phyloP scores from a whole-genome alignment of 1,140 invertebrate species.

The Conus ventricosus region DNA sequence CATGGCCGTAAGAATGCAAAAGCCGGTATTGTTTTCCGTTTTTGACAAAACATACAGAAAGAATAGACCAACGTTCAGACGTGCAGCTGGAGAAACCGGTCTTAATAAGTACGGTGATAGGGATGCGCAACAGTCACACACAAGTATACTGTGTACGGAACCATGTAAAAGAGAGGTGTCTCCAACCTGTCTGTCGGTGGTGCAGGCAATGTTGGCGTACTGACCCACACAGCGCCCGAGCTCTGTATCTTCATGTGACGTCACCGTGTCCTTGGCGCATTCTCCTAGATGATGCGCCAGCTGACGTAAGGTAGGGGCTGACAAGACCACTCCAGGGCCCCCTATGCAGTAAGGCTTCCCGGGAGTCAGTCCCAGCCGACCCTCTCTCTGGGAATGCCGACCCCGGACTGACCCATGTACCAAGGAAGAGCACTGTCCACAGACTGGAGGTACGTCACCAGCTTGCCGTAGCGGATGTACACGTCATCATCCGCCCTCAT shows the following conservation, averaged over 20 bases:
- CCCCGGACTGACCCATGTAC: conserved; percentile 79
- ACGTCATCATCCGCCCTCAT: conserved; percentile 97
- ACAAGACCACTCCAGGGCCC: conserved; percentile 91
- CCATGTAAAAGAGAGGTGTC: neutral
- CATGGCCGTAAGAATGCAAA: no score
- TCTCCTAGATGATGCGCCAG: conserved; percentile 78
- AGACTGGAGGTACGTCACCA: conserved; percentile 88
- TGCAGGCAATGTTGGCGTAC: conserved; percentile 93
- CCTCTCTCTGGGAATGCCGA: conserved; percentile 22
- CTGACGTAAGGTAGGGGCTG: conserved; percentile 69
- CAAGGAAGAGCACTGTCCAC: conserved; percentile 89
- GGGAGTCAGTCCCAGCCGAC: conserved; percentile 39
- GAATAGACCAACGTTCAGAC: no score
- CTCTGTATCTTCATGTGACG: conserved; percentile 97
- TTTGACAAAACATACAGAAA: no score
- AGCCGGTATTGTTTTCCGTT: no score
- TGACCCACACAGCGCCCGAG: conserved; percentile 94
- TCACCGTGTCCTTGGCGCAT: conserved; percentile 93
- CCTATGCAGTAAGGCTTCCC: conserved; percentile 81
- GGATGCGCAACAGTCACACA: no score
- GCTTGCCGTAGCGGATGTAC: conserved; percentile 89
- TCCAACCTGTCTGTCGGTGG: conserved; percentile 96
- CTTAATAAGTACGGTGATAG: no score
- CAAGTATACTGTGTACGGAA: no score
- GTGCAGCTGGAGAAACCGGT: no score